Base-by-base conservation (phyloP, 2,113 vertebrate genomes). In the Cololabis saira region DNA sequence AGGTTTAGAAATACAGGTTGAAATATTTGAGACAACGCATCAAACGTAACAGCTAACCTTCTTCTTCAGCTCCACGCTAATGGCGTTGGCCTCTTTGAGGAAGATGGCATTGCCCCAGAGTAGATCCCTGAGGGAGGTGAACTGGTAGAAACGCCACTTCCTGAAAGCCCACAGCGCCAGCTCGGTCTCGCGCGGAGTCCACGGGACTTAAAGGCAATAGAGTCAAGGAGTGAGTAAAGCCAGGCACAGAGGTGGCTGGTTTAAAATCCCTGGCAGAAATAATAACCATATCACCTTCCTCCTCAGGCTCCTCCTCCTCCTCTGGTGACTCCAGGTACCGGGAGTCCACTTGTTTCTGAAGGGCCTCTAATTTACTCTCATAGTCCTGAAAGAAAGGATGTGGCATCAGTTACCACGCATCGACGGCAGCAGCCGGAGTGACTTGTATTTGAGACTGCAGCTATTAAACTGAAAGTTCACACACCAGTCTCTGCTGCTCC, bases 61-160 rank as follows among this genome's bases (percentile, higher is more conserved):
- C 88, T 99, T 99, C 87, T 99, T 99, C 21, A 99, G 93, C 79
- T 99, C 97, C 48, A 99, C 97, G 0, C 98, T 98, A 85, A 99
- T 99, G 50, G 98, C 98, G 0, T 99, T 99, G 85, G 98, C 98
- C 82, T 99, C 97, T 79, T 99, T 98, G 63, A 99, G 94, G 79
- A 98, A 99, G 86, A 98, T 96, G 56, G 98, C 98, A 0, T 98
- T 98, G 72, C 98, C 98, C 98, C 97, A 98, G 7, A 99, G 93
- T 69, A 94, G 91, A 92, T 99, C 98, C 0, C 98, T 93, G 56
- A 99, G 94, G 0, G 98, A 99, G 0, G 98, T 99, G 90, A 99
- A 99, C 83, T 98, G 97, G 87, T 99, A 99, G 91, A 96, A 98
- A 82, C 95, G 96, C 98, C 98, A 99, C 87, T 98, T 99, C 51